A percentile compares a stretch with the other conserved stretches of the same genome.
Evolutionary conservation across 2,797 vertebrate species (phyloP).

Genomic region (Leptoclinus maculatus): DNA sequence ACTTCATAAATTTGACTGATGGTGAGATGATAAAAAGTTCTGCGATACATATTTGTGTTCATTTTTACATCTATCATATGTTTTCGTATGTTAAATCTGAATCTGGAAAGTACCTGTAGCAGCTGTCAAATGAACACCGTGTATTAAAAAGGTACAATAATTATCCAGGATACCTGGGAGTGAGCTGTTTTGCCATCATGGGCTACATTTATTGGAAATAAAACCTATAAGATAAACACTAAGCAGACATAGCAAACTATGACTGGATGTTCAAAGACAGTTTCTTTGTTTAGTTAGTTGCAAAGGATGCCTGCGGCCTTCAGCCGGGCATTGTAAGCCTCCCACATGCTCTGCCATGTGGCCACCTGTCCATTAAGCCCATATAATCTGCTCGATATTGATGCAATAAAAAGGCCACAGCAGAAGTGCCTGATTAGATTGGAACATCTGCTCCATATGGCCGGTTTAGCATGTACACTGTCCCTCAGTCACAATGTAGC

Average conservation of each 20-base stretch:
- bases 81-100: too few species aligned
- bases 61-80: too few species aligned
- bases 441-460: constrained; percentile 60
- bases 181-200: too few species aligned
- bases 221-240: too few species aligned
- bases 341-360: constrained; percentile 21
- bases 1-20: too few species aligned
- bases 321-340: neutral
- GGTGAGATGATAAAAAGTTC: too few species aligned
- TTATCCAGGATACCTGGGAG: too few species aligned
- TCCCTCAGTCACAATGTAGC: constrained; percentile 2
- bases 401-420: constrained; percentile 60
- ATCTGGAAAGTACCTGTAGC: too few species aligned
- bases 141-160: too few species aligned
- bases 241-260: neutral
- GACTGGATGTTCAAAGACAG: neutral
- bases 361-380: constrained; percentile 62
- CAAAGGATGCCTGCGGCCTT: neutral
- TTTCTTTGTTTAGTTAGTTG: neutral
- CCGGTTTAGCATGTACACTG: neutral
- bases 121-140: too few species aligned
- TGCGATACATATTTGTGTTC: too few species aligned
- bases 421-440: constrained; percentile 51
- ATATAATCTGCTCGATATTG: constrained; percentile 60
- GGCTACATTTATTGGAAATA: too few species aligned